phyloP scores from a whole-genome alignment of 2,888 invertebrate genomes.

The Eilema caniola region DNA sequence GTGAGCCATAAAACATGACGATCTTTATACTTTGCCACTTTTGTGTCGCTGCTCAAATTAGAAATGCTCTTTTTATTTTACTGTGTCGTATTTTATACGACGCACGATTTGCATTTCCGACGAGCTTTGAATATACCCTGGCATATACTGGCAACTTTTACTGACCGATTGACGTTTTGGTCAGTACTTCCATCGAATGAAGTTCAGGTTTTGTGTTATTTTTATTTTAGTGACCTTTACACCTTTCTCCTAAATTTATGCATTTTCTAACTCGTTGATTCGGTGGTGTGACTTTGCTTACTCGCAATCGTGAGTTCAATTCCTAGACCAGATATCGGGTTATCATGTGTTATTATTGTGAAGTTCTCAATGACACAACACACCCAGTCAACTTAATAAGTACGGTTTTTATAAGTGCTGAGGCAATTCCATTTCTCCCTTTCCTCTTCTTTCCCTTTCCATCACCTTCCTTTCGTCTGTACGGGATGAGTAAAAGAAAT shows the following conservation, averaged over 20 bases:
- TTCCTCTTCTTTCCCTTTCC: too few relatives aligned
- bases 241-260: neutral
- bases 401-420: too few relatives aligned
- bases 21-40: constrained; percentile 58
- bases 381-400: too few relatives aligned
- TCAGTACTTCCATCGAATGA: neutral
- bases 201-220: neutral
- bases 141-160: constrained; percentile 3
- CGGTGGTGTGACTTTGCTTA: too few relatives aligned
- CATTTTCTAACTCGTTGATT: neutral
- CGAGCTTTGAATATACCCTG: constrained; percentile 2
- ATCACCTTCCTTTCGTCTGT: too few relatives aligned
- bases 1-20: constrained; percentile 58
- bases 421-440: too few relatives aligned
- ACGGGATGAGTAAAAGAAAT: too few relatives aligned
- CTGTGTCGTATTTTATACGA: constrained; percentile 37
- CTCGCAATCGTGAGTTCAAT: too few relatives aligned
- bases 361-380: too few relatives aligned
- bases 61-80: constrained; percentile 53
- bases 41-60: constrained; percentile 60
- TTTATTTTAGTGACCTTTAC: neutral
- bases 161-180: neutral
- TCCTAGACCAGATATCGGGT: too few relatives aligned
- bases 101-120: constrained; percentile 27
- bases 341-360: too few relatives aligned